Evolutionary conservation across 2,113 vertebrate genomes (phyloP), one percentile per base, ranked within the genome.

Genomic region (Andinoacara biseriatus): DNA sequence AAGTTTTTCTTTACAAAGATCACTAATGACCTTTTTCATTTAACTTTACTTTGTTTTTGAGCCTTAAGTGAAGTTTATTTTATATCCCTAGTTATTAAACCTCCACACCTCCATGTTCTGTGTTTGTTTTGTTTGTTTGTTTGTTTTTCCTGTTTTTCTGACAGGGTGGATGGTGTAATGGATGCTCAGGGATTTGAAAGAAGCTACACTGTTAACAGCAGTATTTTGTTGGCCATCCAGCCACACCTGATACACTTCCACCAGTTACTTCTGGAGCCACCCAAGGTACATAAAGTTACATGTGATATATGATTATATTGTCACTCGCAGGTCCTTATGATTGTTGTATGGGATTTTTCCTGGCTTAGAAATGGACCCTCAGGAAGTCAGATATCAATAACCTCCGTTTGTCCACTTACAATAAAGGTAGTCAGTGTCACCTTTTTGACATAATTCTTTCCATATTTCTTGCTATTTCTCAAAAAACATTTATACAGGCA

Each of bases 191-290:
- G 93, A 57, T 94, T 94, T 90, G 97, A 95, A 81, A 94, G 91
- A 88, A 94, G 94, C 83, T 96, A 96, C 92, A 93, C 96, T 85
- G 96, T 98, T 93, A 98, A 94, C 87, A 96, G 96, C 95, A 96
- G 97, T 89, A 95, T 99, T 90, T 87, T 99, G 18, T 92, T 94
- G 5, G 97, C 97, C 58, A 97, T 99, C 18, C 94, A 97, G 87
- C 97, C 97, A 2, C 94, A 97, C 78, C 94, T 99, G 81, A 96
- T 95, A 91, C 97, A 99, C 90, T 98, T 99, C 94, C 98, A 99
- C 89, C 96, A 97, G 86, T 96, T 99, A n/a, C 96, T 99, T 85
- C 95, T 98, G 91, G 93, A 92, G 78, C 98, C 98, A 1, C 98
- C 98, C 54, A 99, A 97, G 97, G 98, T 99, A 95, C 5, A 56